Conservation (phyloP, 2,888 invertebrate genomes). For the Leptinotarsa rubiginosa region DNA sequence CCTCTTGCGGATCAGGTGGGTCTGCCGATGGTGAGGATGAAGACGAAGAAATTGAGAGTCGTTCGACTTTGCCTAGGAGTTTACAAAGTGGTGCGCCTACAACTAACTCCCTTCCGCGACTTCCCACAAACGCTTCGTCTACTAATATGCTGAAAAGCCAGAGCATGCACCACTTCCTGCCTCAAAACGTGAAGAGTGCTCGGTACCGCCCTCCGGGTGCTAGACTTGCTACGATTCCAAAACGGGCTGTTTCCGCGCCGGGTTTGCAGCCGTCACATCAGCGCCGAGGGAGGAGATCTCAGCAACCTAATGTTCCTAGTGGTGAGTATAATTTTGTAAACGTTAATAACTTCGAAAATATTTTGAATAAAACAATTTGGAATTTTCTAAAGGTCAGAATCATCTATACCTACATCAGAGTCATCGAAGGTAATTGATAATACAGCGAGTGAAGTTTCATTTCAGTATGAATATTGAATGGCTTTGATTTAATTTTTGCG, state of each 20-base stretch:
- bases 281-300: slow-evolving; percentile 68
- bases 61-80: slow-evolving; percentile 74
- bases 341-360: not conserved
- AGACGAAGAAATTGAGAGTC: slow-evolving; percentile 62
- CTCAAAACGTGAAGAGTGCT: slow-evolving; percentile 82
- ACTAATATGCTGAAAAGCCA: slow-evolving; percentile 73
- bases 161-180: slow-evolving; percentile 72
- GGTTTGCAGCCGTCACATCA: slow-evolving; percentile 78
- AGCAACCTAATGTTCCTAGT: slow-evolving; percentile 64
- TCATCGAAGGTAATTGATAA: no score
- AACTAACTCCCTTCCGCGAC: slow-evolving; percentile 83
- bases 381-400: no score
- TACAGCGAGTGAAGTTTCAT: no score
- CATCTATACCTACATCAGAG: no score
- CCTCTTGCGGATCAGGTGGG: slow-evolving; percentile 66
- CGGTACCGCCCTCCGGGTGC: slow-evolving; percentile 88
- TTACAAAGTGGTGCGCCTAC: slow-evolving; percentile 71
- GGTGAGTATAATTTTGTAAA: slow-evolving; percentile 69
- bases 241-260: slow-evolving; percentile 81
- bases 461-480: no score
- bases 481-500: no score
- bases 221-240: slow-evolving; percentile 72
- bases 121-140: slow-evolving; percentile 70
- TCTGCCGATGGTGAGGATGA: slow-evolving; percentile 68
- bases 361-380: not conserved